Percentiles rank a stretch among this genome's conserved stretches.
phyloP scores from a whole-genome alignment of 37 sponge, comb jelly and placozoan species.

The Aphrocallistes beatrix region DNA sequence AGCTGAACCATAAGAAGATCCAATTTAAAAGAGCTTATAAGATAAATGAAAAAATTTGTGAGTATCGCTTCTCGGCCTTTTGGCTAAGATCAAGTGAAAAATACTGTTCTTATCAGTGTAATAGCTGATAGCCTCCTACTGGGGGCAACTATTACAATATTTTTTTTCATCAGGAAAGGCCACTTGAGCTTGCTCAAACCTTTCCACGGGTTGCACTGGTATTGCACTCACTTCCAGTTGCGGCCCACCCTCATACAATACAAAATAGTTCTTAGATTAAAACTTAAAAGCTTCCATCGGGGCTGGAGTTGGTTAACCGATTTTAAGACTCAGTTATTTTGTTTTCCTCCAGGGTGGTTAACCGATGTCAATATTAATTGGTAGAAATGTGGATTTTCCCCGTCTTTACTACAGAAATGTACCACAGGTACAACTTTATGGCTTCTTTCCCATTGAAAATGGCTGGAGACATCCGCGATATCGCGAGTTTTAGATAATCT shows the following conservation, averaged over 20 bases:
- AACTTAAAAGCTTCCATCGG: too few species aligned
- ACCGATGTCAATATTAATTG: too few species aligned
- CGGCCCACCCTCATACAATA: slow-evolving; percentile 35
- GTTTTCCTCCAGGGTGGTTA: too few species aligned
- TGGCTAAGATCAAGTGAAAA: slow-evolving; percentile 72
- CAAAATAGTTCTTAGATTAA: neutral
- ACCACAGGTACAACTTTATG: too few species aligned
- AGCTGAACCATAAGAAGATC: neutral
- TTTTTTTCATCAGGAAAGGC: slow-evolving; percentile 31
- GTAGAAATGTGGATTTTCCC: too few species aligned
- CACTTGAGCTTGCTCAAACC: slow-evolving; percentile 47
- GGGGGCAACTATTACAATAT: slow-evolving; percentile 41
- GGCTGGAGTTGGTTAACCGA: too few species aligned
- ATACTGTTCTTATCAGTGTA: slow-evolving; percentile 66
- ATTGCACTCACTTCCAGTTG: slow-evolving; percentile 56
- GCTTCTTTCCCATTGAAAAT: too few species aligned
- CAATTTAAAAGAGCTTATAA: neutral
- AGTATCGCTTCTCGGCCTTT: slow-evolving; percentile 53
- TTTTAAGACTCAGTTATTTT: too few species aligned
- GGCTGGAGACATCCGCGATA: too few species aligned
- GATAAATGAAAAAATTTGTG: neutral
- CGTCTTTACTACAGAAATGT: too few species aligned
- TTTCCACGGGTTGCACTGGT: slow-evolving; percentile 42
- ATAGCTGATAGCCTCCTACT: slow-evolving; percentile 37
- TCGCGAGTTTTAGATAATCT: too few species aligned